These are phyloP conservation scores for Adelognathus sp. DNA, from an alignment of 2,888 invertebrate species.

Conservation along the genomic window DNA sequence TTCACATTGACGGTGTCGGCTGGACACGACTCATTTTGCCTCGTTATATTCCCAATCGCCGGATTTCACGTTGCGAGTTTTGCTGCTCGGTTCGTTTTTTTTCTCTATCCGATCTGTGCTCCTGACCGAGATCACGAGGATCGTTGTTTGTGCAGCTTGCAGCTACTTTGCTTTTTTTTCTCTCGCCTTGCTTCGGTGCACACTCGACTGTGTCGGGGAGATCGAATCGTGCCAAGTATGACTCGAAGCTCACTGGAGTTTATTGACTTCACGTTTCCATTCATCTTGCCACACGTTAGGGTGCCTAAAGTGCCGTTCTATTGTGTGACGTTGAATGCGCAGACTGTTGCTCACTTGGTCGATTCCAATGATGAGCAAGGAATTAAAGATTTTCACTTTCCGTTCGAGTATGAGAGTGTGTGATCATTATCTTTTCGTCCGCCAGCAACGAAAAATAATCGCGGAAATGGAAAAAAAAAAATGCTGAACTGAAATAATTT, in stretches of 20 bases:
- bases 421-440: not conserved
- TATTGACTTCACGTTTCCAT: constrained; percentile 37
- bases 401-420: not conserved
- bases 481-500: not conserved
- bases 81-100: constrained; percentile 16
- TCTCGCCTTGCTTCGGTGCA: not conserved
- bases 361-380: not conserved
- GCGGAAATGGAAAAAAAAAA: not conserved
- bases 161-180: not conserved
- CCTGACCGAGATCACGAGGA: constrained; percentile 20
- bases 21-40: constrained; percentile 14
- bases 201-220: not conserved
- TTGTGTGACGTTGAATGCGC: not conserved
- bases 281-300: constrained; percentile 10
- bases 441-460: not conserved
- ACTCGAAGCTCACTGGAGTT: constrained; percentile 32
- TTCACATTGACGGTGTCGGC: constrained; percentile 41
- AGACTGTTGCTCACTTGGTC: not conserved
- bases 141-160: constrained; percentile 11
- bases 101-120: constrained; percentile 8
- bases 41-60: constrained; percentile 26
- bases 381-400: not conserved
- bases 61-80: constrained; percentile 7
- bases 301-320: not conserved
- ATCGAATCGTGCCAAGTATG: constrained; percentile 31